phyloP scores from a whole-genome alignment of 2,797 vertebrate genomes.

The Chrosomus eos region DNA sequence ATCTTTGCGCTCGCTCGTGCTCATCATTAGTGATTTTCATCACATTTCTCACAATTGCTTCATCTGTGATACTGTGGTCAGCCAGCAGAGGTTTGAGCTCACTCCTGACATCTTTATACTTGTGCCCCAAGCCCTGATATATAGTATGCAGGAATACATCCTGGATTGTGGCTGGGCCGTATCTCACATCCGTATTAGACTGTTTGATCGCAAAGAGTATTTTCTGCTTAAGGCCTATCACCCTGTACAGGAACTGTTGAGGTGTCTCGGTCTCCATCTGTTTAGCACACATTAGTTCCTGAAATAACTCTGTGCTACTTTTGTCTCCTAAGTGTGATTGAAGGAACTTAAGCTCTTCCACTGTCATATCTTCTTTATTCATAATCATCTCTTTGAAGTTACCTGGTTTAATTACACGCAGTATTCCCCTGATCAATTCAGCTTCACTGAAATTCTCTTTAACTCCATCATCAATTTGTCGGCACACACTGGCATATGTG shows the following conservation, averaged over 20 bases:
- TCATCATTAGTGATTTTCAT: constrained; percentile 23
- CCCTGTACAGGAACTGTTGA: too few species aligned
- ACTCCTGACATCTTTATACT: not conserved
- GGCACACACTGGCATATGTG: not conserved
- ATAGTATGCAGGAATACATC: constrained; percentile 22
- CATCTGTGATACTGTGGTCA: not conserved
- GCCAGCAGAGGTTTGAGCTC: constrained; percentile 17
- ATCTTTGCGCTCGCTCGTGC: not conserved
- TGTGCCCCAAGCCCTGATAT: constrained; percentile 12
- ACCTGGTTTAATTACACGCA: not conserved
- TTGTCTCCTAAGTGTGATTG: not conserved
- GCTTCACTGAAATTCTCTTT: not conserved
- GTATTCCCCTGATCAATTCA: not conserved
- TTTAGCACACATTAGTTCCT: not conserved
- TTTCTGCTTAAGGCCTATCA: too few species aligned
- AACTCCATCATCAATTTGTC: not conserved
- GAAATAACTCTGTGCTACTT: not conserved
- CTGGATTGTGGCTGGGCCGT: not conserved
- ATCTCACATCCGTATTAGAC: not conserved
- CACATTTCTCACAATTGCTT: not conserved
- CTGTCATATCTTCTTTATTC: not conserved
- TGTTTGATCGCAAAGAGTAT: too few species aligned
- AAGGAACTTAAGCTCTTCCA: not conserved
- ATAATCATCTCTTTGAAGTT: not conserved
- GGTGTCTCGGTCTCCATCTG: too few species aligned